Percentiles rank a stretch among this genome's conserved stretches.
phyloP scores from a whole-genome alignment of 2,797 vertebrate species.

The Salmo trutta region DNA sequence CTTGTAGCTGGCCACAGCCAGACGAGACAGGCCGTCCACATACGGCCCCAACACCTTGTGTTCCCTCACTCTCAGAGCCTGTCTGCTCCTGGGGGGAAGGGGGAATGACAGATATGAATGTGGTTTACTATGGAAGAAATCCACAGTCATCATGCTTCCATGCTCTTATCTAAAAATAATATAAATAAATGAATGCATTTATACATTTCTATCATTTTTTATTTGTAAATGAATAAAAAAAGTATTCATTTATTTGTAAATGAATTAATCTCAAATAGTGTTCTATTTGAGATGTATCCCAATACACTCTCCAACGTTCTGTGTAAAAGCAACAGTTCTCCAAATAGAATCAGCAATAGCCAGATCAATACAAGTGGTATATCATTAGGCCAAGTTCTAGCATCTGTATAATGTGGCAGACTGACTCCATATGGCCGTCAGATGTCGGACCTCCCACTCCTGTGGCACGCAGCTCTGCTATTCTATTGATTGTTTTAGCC shows the following conservation, averaged over 20 bases:
- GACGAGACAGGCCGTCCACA: conserved; percentile 94
- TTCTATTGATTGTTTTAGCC: conserved; percentile 48
- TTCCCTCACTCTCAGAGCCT: conserved; percentile 91
- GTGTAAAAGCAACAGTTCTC: too few species aligned
- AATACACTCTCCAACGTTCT: too few species aligned
- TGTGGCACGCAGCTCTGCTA: conserved; percentile 14
- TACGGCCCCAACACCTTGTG: conserved; percentile 97
- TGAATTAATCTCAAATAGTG: too few species aligned
- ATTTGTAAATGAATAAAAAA: too few species aligned
- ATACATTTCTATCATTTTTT: too few species aligned
- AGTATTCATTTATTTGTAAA: too few species aligned
- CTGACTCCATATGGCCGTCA: conserved; percentile 68
- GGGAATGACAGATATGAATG: background rate
- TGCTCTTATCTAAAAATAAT: background rate
- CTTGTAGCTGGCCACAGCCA: conserved; percentile 96
- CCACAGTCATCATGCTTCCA: background rate
- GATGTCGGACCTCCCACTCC: conserved; percentile 47
- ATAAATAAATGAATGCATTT: too few species aligned
- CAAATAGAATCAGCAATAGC: too few species aligned
- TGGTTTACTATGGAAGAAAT: background rate
- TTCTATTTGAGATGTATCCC: too few species aligned
- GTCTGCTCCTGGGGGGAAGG: conserved; percentile 81
- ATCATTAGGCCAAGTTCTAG: too few species aligned
- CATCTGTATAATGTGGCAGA: background rate
- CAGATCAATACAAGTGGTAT: too few species aligned